Base-by-base conservation (phyloP, 92 coral and sea anemone species). In the Chrysogorgia sp. region DNA sequence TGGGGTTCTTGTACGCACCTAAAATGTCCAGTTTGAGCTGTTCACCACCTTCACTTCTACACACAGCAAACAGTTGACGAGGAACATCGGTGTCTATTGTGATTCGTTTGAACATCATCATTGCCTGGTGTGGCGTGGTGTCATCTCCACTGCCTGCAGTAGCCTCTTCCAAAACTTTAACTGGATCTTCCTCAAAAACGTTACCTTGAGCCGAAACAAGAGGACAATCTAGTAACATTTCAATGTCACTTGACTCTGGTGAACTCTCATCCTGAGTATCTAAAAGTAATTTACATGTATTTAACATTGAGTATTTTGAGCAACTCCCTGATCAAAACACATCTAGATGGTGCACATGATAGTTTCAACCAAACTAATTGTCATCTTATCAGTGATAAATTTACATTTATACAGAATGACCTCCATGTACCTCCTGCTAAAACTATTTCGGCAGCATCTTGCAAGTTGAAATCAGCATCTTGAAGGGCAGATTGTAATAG, bases 1-100 rank as follows among this genome's bases (percentile, higher is more conserved):
- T 62, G 23, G 84, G 86, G 68, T 80, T 75, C 65, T 88, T 84
- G 82, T 84, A 88, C 24, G 56, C 77, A 19, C 67, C 77, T 69
- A 88, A 70, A 17, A 84, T 84, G 48, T 88, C 86, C 58, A 47
- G 40, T 28, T 67, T 71, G 30, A 81, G 62, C 43, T 84, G 79
- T 28, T 22, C 49, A n/a, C 33, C 58, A 34, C 86, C 91, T 19
- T 80, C 91, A 34, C 74, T 30, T 45, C 80, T 40, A 34, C 83
- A 53, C 12, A 83, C 88, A 20, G 47, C 0, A 62, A 83, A 71
- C n/a, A 71, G 34, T 31, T 83, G 85, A 31, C 81, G 76, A 31
- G n/a, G 10, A n/a, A 50, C 58, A 20, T 68, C 58, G 33, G 22
- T 24, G 41, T 68, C 58, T 40, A 68, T 68, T 20, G 26, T 68